A percentile compares a stretch with the other conserved stretches of the same genome.
These are phyloP conservation scores for Cosmia pyralina DNA, from an alignment of 2,888 invertebrate species.

Conservation along the genomic window DNA sequence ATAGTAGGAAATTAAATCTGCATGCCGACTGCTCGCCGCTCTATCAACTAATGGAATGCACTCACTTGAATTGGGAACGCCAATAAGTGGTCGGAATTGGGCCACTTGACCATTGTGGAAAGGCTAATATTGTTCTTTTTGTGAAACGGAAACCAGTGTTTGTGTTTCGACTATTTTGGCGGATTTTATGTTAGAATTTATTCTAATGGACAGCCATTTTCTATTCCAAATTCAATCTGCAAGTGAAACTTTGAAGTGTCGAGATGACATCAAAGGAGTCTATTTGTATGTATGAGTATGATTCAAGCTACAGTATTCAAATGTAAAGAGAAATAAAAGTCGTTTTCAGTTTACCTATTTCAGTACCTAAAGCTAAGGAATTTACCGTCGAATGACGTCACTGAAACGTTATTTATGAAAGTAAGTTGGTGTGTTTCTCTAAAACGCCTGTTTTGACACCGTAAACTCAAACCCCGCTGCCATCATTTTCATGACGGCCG, in stretches of 20 bases:
- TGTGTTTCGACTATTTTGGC: neutral
- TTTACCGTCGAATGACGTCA: neutral
- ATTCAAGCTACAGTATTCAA: neutral
- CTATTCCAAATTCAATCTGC: constrained; percentile 11
- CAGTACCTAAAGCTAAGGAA: no score
- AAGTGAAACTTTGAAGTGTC: neutral
- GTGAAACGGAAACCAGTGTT: neutral
- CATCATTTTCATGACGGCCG: neutral
- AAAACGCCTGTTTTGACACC: neutral
- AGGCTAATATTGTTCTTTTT: neutral
- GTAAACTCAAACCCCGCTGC: neutral
- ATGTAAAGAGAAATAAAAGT: constrained; percentile 7
- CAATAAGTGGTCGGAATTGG: constrained; percentile 62
- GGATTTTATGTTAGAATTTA: neutral
- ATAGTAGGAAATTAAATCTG: constrained; percentile 84
- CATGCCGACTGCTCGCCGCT: constrained; percentile 71
- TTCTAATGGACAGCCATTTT: neutral
- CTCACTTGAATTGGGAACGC: constrained; percentile 75
- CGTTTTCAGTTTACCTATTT: neutral
- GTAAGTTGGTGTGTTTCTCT: neutral
- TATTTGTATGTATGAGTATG: constrained; percentile 38
- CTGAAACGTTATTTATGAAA: neutral
- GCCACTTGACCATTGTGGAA: constrained; percentile 30
- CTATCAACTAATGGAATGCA: constrained; percentile 83
- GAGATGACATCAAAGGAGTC: constrained; percentile 17